Evolutionary conservation across 2,113 vertebrate species (phyloP).

Genomic region (Austrofundulus limnaeus): DNA sequence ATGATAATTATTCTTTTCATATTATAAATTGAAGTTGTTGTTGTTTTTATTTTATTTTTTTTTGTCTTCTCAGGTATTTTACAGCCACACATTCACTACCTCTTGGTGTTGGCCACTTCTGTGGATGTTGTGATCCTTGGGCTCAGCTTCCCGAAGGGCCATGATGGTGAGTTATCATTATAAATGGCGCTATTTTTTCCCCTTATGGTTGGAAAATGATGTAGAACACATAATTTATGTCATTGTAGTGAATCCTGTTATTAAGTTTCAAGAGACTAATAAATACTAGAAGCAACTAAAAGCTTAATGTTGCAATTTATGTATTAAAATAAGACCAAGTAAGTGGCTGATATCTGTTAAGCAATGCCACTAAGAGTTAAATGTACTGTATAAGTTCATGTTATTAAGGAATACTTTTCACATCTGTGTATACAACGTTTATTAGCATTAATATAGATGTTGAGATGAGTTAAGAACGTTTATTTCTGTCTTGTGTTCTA

Average conservation of each 20-base stretch:
- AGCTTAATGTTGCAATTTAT: not conserved
- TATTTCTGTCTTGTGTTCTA: conserved; percentile 36
- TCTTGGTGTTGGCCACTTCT: conserved; percentile 93
- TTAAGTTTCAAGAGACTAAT: not conserved
- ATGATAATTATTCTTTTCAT: not conserved
- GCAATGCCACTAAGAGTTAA: too few species aligned
- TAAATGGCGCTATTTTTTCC: not conserved
- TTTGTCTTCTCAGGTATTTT: conserved; percentile 86
- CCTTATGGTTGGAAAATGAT: not conserved
- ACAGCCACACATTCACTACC: conserved; percentile 91
- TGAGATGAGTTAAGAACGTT: not conserved
- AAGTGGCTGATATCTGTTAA: too few species aligned
- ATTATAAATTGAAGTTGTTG: not conserved
- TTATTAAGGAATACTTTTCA: too few species aligned
- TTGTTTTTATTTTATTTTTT: conserved; percentile 4
- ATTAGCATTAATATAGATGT: not conserved
- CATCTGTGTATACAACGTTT: not conserved
- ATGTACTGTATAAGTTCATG: too few species aligned
- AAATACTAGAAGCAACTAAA: not conserved
- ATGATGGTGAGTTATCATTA: conserved; percentile 80
- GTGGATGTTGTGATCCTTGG: conserved; percentile 97
- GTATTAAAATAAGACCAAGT: not conserved
- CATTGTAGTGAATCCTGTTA: not conserved
- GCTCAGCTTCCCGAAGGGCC: conserved; percentile 87
- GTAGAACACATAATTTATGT: not conserved